Conservation (phyloP, 2,797 vertebrate genomes). For the Sebastes umbrosus region DNA sequence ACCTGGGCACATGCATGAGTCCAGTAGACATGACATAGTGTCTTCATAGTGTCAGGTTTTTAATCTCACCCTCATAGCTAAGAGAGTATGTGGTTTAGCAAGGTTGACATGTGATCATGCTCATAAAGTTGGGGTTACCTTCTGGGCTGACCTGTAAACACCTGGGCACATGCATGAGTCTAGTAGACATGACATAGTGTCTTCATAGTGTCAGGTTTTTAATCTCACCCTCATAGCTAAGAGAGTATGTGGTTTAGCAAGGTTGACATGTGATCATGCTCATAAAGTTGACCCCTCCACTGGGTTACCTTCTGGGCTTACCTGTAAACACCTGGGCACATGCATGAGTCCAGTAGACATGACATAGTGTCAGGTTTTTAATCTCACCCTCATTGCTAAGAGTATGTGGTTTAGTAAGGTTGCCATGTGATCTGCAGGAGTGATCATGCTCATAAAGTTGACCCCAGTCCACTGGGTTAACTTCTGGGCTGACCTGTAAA, state of each 20-base stretch:
- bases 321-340: neutral
- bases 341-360: neutral
- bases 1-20: neutral
- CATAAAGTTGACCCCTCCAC: neutral
- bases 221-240: neutral
- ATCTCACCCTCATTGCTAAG: neutral
- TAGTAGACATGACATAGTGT: neutral
- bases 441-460: neutral
- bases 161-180: neutral
- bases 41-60: neutral
- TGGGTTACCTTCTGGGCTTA: neutral
- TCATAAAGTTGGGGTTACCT: neutral
- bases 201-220: neutral
- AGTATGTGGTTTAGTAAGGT: neutral
- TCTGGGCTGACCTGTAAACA: neutral
- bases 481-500: neutral
- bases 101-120: conserved; percentile 13
- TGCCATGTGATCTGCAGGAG: conserved; percentile 1
- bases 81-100: neutral
- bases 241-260: neutral
- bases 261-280: conserved; percentile 13
- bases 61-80: neutral
- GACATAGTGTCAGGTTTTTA: neutral
- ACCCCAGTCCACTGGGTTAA: neutral
- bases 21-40: neutral